phyloP scores from a whole-genome alignment of 2,888 invertebrate species.

The Tetanocera ferruginea region DNA sequence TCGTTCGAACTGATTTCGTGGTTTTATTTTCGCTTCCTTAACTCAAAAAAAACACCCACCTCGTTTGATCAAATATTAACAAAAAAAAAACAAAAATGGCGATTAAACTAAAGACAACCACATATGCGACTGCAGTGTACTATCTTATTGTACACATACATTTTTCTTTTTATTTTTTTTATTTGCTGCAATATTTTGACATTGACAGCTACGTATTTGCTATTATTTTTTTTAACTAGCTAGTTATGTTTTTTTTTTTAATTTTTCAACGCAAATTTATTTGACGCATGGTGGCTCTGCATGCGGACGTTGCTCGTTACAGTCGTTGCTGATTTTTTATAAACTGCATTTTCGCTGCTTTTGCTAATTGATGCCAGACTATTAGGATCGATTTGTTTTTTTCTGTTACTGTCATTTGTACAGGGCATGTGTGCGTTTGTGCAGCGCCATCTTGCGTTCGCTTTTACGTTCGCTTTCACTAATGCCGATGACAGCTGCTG shows the following conservation, averaged over 20 bases:
- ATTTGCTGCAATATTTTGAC: not conserved
- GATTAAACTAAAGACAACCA: not conserved
- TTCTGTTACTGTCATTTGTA: constrained; percentile 7
- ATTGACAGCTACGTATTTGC: not conserved
- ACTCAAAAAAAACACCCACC: not conserved
- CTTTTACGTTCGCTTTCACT: not conserved
- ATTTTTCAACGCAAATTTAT: not conserved
- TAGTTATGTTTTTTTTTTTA: not conserved
- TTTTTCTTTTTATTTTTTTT: not conserved
- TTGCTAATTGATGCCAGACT: constrained; percentile 22
- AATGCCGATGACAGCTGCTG: constrained; percentile 31
- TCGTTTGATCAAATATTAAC: not conserved
- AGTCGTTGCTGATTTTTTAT: not conserved
- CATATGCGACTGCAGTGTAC: not conserved
- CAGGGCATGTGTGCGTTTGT: not conserved
- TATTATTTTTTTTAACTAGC: not conserved
- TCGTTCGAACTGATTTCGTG: not conserved
- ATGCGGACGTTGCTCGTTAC: not conserved
- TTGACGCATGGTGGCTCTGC: constrained; percentile 14
- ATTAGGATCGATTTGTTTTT: not conserved
- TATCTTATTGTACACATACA: not conserved
- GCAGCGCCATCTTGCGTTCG: constrained; percentile 25
- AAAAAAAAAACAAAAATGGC: not conserved
- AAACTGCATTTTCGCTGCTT: not conserved
- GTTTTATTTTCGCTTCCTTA: not conserved